These are phyloP conservation scores for Erethizon dorsatum DNA, from an alignment of 2,797 vertebrate species.

Conservation along the genomic window DNA sequence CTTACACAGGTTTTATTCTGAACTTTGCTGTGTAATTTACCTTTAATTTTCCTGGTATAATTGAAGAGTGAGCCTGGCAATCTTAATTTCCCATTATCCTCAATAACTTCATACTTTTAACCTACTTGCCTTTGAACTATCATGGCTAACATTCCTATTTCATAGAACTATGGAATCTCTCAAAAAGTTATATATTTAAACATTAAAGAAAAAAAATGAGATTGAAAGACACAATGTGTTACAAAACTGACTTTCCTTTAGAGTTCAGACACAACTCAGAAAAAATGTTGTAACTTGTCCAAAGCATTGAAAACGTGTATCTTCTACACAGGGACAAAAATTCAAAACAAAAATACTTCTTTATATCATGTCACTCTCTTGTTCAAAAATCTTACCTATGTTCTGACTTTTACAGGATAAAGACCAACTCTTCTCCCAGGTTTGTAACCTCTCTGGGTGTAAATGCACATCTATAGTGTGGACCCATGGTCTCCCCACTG, in stretches of 20 bases:
- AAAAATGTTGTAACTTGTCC: slow-evolving; percentile 17
- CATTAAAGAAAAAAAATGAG: slow-evolving; percentile 69
- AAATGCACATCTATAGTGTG: not conserved
- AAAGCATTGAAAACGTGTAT: slow-evolving; percentile 69
- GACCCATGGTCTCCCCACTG: not conserved
- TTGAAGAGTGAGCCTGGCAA: slow-evolving; percentile 65
- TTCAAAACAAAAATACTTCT: slow-evolving; percentile 68
- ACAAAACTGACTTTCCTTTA: slow-evolving; percentile 27
- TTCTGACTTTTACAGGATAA: slow-evolving; percentile 37
- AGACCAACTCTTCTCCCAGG: not conserved
- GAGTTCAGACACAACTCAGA: slow-evolving; percentile 36
- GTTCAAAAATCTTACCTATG: slow-evolving; percentile 58
- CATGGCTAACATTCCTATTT: slow-evolving; percentile 57
- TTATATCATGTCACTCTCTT: slow-evolving; percentile 30
- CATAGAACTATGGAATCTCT: slow-evolving; percentile 62
- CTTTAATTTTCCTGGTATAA: slow-evolving; percentile 78
- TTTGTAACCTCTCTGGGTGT: not conserved
- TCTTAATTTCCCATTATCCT: slow-evolving; percentile 71
- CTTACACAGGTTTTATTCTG: slow-evolving; percentile 68
- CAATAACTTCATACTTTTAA: slow-evolving; percentile 71
- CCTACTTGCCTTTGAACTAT: slow-evolving; percentile 56
- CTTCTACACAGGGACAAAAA: slow-evolving; percentile 7
- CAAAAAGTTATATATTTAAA: slow-evolving; percentile 71
- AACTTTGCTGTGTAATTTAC: slow-evolving; percentile 69
- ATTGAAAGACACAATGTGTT: slow-evolving; percentile 57